These are phyloP conservation scores for Sarcoramphus papa DNA, from an alignment of 2,797 vertebrate species.

Conservation along the genomic window DNA sequence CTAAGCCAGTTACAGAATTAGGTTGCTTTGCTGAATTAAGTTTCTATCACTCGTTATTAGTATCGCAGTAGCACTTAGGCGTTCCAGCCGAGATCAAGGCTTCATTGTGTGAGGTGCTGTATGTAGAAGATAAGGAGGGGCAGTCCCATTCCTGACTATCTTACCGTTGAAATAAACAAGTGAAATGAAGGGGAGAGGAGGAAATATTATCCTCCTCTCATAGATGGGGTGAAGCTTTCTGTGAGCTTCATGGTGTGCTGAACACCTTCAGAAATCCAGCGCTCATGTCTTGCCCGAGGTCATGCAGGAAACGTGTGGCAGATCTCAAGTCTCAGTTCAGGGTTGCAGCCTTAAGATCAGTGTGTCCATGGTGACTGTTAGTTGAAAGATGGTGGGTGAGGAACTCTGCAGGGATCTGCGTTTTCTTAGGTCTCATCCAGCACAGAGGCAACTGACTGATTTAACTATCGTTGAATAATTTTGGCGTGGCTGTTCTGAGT, in stretches of 20 bases:
- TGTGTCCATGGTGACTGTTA: not conserved
- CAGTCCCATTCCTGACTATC: not conserved
- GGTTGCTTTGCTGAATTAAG: not conserved
- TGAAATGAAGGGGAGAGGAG: slow-evolving; percentile 6
- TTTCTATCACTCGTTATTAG: not conserved
- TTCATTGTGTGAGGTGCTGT: not conserved
- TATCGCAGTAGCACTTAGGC: not conserved
- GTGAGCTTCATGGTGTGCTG: not conserved
- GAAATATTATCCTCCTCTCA: not conserved
- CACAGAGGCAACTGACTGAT: not conserved
- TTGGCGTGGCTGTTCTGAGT: not conserved
- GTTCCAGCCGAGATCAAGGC: not conserved
- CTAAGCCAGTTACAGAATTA: not conserved
- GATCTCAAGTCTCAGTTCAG: not conserved
- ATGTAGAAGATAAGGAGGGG: slow-evolving; percentile 24
- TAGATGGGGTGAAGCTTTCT: not conserved
- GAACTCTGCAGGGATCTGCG: not conserved
- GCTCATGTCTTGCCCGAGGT: not conserved
- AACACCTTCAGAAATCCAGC: not conserved
- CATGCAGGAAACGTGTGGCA: not conserved
- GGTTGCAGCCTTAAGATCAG: not conserved
- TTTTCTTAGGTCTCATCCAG: not conserved
- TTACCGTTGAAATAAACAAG: slow-evolving; percentile 25
- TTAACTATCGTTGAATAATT: not conserved
- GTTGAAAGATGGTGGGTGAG: not conserved